A percentile compares a stretch with the other conserved stretches of the same genome.
phyloP scores from a whole-genome alignment of 2,797 vertebrate species.

The Tragopan temminckii region DNA sequence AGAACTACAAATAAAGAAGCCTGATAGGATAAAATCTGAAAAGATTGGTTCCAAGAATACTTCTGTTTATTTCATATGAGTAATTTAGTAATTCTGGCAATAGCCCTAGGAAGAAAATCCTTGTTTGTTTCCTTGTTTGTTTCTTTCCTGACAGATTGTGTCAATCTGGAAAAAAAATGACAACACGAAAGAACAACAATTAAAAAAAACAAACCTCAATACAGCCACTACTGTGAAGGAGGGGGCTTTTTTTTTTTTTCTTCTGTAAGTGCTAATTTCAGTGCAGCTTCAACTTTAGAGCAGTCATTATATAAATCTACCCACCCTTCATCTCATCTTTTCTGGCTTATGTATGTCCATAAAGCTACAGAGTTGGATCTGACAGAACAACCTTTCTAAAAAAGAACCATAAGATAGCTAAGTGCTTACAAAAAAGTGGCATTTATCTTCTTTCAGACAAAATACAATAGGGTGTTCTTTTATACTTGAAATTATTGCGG shows the following conservation, averaged over 20 bases:
- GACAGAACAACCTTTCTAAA: neutral
- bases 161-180: neutral
- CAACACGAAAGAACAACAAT: neutral
- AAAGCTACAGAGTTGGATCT: neutral
- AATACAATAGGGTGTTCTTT: neutral
- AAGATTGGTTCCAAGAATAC: neutral
- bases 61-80: neutral
- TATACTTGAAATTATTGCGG: neutral
- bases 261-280: constrained; percentile 16
- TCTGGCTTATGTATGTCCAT: neutral
- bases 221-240: neutral
- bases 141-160: neutral
- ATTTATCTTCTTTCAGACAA: constrained; percentile 17
- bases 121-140: neutral
- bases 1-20: neutral
- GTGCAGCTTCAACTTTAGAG: neutral
- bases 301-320: neutral
- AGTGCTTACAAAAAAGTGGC: constrained; percentile 8
- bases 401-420: neutral
- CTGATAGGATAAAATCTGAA: neutral
- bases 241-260: neutral
- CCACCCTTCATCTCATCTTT: neutral
- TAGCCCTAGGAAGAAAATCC: neutral
- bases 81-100: neutral
- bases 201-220: neutral